A percentile compares a stretch with the other conserved stretches of the same genome.
Conservation (phyloP, 2,113 vertebrate genomes). For the Isichthys henryi region DNA sequence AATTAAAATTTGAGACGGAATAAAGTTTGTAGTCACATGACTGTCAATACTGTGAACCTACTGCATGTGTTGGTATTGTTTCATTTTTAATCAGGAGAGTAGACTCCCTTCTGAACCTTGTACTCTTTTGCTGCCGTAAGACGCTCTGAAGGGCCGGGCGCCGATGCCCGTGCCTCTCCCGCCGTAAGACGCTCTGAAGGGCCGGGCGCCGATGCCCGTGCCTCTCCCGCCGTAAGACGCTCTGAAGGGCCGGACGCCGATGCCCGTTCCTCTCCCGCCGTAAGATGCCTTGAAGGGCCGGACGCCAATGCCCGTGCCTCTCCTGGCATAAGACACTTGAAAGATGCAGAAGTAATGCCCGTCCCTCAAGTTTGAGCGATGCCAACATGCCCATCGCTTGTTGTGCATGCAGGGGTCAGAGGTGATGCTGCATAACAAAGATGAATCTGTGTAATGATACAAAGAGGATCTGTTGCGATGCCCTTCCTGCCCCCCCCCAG, state of each 20-base stretch:
- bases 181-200: not conserved
- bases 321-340: not conserved
- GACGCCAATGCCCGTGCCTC: not conserved
- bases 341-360: not conserved
- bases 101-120: not conserved
- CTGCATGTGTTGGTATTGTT: not conserved
- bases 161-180: not conserved
- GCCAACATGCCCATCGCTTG: not conserved
- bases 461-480: conserved; percentile 69
- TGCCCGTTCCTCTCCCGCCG: too few species aligned
- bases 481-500: not conserved
- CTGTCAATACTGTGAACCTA: not conserved
- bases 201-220: not conserved
- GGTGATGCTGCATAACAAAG: conserved; percentile 79
- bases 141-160: not conserved
- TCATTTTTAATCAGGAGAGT: not conserved
- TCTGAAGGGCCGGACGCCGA: too few species aligned
- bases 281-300: too few species aligned
- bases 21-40: not conserved
- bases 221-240: not conserved
- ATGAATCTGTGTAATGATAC: conserved; percentile 62
- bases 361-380: not conserved
- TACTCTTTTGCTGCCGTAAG: not conserved
- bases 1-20: not conserved
- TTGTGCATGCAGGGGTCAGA: conserved; percentile 59